Evolutionary conservation across 2,888 invertebrate species (phyloP), one percentile per base, ranked within the genome.

Genomic region (Dynastes grantii): DNA sequence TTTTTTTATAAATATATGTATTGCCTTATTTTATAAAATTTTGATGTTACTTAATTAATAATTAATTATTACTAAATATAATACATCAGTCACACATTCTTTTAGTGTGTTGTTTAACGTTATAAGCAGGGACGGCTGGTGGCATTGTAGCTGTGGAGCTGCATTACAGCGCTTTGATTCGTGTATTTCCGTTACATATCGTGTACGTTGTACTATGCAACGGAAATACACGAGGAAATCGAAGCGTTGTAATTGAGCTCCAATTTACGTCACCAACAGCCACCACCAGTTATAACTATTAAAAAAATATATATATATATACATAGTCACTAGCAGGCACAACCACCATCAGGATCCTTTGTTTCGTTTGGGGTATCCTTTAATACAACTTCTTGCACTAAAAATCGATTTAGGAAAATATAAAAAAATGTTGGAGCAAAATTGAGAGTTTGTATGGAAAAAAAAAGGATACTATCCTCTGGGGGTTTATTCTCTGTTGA

Each of bases 301-400:
- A n/a, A 51, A 13, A 75, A 73, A 45, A 45, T 9, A 45, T 9
- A 45, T 9, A 8, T 9, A 8, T 11, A 45, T 45, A 45, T 45
- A 45, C 45, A 61, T 45, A 61, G 61, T 75, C 61, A 75, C 61
- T 94, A 97, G 92, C 97, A 97, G 89, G 96, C 95, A 92, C 97
- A 97, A 89, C 96, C 95, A 88, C 95, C 95, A 90, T 98, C 97
- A 84, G 95, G 95, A 90, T 96, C 95, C 93, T 96, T 96, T 89
- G 93, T 94, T 92, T 98, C 98, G 86, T 96, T 96, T 85, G 97
- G 97, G 88, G 97, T 96, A 90, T 98, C 98, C 92, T 98, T 96
- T 90, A 98, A 94, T 89, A 97, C 96, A 90, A 98, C 98, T 93
- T 98, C 98, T 93, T 97, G 97, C 97, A 98, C 97, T 97, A 94